Base-by-base conservation (phyloP, 2,888 invertebrate genomes). In the Iselma pallidipennis region DNA sequence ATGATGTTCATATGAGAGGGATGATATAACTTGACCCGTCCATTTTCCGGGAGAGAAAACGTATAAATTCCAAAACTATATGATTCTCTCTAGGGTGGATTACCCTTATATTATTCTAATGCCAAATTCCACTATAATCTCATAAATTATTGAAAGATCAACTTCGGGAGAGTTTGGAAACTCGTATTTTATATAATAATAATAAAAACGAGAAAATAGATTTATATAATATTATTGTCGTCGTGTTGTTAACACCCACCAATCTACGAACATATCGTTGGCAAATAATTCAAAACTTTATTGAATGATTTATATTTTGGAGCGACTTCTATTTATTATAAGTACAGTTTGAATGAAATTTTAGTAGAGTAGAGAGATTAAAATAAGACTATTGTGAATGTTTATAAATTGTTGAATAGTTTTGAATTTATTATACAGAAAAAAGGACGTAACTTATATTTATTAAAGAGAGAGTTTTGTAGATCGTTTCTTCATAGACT, bases 61-160 rank as follows among this genome's bases (percentile, higher is more conserved):
- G 61, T 62, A 69, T 64, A 67, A 66, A 62, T 63, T 61, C 65
- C 42, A 55, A 59, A 63, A 66, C 69, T 65, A 64, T 58, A 58
- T 61, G 65, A 48, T 59, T 67, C 59, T 66, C 70, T n/a, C n/a
- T n/a, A 71, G 74, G 74, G 72, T 71, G 71, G 71, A 71, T 64
- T 59, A 49, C 37, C 53, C 28, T 42, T 26, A 26, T 59, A n/a
- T n/a, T n/a, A n/a, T 53, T 49, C 21, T 56, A 53, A 45, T 45
- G 45, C 21, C 45, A 45, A 45, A 19, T 45, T 10, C n/a, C 21
- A 25, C 3, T 21, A 45, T 45, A 45, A 45, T 45, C 45, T 21
- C 9, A 45, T 45, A 45, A 45, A 45, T 21, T 33, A 4, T 33
- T n/a, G 6, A 10, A 29, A 10, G 29, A 29, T 9, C 7, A 7